These are phyloP conservation scores for Drosophila mauritiana DNA, from an alignment of 1,140 invertebrate genomes.

Conservation along the genomic window DNA sequence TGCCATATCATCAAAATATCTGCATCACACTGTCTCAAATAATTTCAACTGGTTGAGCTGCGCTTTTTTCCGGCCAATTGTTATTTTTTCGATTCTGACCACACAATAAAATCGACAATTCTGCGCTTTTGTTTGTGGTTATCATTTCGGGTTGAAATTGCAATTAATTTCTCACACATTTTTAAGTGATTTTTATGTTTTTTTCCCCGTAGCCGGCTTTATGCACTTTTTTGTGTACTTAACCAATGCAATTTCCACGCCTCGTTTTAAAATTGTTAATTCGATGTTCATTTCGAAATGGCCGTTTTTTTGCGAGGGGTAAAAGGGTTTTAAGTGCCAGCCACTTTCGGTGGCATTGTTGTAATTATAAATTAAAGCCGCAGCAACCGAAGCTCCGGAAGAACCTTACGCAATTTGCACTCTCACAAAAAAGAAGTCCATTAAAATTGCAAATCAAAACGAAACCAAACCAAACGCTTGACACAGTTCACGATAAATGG, in stretches of 20 bases:
- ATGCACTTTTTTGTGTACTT: constrained; percentile 23
- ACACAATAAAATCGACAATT: constrained; percentile 47
- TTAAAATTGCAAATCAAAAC: constrained; percentile 59
- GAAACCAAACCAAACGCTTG: constrained; percentile 53
- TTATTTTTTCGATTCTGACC: constrained; percentile 22
- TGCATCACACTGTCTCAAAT: constrained; percentile 16
- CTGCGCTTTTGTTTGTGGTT: constrained; percentile 62
- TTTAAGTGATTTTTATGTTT: constrained; percentile 59
- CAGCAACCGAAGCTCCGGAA: constrained; percentile 21
- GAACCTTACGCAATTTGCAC: constrained; percentile 18
- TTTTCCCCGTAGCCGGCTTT: constrained; percentile 11
- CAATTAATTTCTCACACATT: constrained; percentile 77
- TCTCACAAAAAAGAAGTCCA: constrained; percentile 21
- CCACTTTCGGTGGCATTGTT: constrained; percentile 39
- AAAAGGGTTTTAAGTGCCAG: constrained; percentile 37
- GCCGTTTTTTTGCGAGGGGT: background rate
- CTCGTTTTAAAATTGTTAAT: constrained; percentile 54
- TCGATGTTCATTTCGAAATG: constrained; percentile 26
- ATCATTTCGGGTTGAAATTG: constrained; percentile 67
- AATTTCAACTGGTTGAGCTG: constrained; percentile 7
- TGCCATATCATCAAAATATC: constrained; percentile 2
- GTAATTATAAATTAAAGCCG: constrained; percentile 42
- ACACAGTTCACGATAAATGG: constrained; percentile 54
- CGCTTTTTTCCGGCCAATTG: constrained; percentile 16
- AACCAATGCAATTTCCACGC: constrained; percentile 48